phyloP scores from a whole-genome alignment of 2,113 vertebrate species.

The Semicossyphus pulcher region DNA sequence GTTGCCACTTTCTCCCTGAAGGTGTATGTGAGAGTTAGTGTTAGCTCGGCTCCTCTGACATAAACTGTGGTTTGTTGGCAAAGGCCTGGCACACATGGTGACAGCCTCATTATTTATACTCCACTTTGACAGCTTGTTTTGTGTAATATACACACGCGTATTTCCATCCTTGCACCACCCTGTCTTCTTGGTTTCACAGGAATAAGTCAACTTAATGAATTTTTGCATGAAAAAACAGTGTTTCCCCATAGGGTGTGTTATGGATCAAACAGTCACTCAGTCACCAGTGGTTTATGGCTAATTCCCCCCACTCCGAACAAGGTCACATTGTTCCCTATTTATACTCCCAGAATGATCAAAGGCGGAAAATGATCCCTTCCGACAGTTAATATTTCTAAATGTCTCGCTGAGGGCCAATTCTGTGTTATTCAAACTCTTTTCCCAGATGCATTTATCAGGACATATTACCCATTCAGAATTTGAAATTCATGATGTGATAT shows the following conservation, averaged over 20 bases:
- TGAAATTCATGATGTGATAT: slow-evolving; percentile 55
- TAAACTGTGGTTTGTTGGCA: slow-evolving; percentile 64
- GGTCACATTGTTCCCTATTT: slow-evolving; percentile 71
- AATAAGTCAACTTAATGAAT: slow-evolving; percentile 70
- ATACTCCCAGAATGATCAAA: slow-evolving; percentile 60
- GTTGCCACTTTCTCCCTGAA: slow-evolving; percentile 25
- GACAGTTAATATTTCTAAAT: slow-evolving; percentile 64
- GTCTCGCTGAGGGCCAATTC: slow-evolving; percentile 39
- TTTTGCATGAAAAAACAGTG: slow-evolving; percentile 63
- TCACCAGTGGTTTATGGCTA: slow-evolving; percentile 51
- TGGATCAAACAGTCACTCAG: slow-evolving; percentile 65
- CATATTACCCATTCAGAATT: slow-evolving; percentile 34
- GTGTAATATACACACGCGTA: slow-evolving; percentile 52
- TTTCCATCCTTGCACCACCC: slow-evolving; percentile 51
- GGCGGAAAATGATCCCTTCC: slow-evolving; percentile 40
- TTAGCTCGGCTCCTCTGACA: slow-evolving; percentile 29
- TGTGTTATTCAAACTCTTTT: slow-evolving; percentile 50
- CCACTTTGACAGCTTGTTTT: slow-evolving; percentile 69
- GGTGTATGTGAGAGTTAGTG: slow-evolving; percentile 32
- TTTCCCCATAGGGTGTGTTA: slow-evolving; percentile 58
- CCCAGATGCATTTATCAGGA: slow-evolving; percentile 35
- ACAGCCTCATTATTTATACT: slow-evolving; percentile 68
- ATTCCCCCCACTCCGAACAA: slow-evolving; percentile 55
- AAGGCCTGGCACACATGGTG: slow-evolving; percentile 51
- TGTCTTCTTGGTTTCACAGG: slow-evolving; percentile 57